phyloP scores from a whole-genome alignment of 2,113 vertebrate genomes.

The Gasterosteus nipponicus region DNA sequence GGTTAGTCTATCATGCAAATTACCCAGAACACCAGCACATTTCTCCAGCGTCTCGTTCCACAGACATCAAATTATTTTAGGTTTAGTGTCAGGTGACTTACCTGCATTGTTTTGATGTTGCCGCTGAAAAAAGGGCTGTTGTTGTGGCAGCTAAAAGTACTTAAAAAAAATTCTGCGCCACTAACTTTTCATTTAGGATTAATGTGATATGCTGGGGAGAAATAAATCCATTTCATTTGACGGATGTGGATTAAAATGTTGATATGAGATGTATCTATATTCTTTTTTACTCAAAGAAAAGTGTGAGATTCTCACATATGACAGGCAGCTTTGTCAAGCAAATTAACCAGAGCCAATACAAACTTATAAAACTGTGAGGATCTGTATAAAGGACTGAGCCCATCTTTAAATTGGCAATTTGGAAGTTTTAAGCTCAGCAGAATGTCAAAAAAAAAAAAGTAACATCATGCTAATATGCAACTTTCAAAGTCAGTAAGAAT shows the following conservation, averaged over 20 bases:
- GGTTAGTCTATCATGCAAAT: slow-evolving; percentile 85
- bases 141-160: slow-evolving; percentile 55
- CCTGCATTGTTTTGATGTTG: slow-evolving; percentile 62
- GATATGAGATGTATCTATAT: background rate
- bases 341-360: background rate
- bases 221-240: background rate
- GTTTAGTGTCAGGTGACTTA: slow-evolving; percentile 73
- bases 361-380: background rate
- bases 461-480: background rate
- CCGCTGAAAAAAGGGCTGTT: slow-evolving; percentile 29
- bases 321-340: background rate
- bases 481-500: background rate
- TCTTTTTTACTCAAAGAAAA: background rate
- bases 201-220: slow-evolving; percentile 19
- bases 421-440: background rate
- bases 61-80: slow-evolving; percentile 77
- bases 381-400: background rate
- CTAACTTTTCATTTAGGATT: slow-evolving; percentile 56
- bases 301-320: too few relatives aligned
- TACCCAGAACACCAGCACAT: slow-evolving; percentile 70
- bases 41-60: slow-evolving; percentile 72
- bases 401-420: slow-evolving; percentile 2
- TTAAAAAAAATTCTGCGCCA: slow-evolving; percentile 47
- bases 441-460: background rate
- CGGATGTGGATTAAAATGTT: background rate